phyloP scores from a whole-genome alignment of 2,888 invertebrate species.

The Lasioglossum calceatum region DNA sequence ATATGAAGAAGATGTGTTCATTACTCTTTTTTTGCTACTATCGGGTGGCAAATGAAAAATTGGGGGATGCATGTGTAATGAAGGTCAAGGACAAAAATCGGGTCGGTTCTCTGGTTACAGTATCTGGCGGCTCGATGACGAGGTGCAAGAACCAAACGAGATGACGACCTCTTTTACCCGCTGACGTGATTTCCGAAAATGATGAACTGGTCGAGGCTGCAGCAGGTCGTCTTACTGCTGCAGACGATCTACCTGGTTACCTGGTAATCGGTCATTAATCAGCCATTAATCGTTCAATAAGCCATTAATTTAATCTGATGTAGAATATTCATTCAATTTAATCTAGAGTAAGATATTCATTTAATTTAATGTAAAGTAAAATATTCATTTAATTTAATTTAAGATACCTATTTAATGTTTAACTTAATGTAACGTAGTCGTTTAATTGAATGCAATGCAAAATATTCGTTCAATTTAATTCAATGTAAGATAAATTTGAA shows the following conservation, averaged over 20 bases:
- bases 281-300: background rate
- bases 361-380: background rate
- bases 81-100: slow-evolving; percentile 20
- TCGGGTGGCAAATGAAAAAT: background rate
- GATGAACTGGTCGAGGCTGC: slow-evolving; percentile 77
- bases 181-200: slow-evolving; percentile 76
- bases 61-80: background rate
- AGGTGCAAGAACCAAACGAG: slow-evolving; percentile 72
- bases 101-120: slow-evolving; percentile 34
- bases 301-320: background rate
- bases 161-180: slow-evolving; percentile 77
- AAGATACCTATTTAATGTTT: background rate
- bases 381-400: background rate
- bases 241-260: slow-evolving; percentile 74
- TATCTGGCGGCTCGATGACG: slow-evolving; percentile 69
- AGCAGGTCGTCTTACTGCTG: slow-evolving; percentile 73
- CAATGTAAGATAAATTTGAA: background rate
- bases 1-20: background rate
- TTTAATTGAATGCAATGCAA: background rate
- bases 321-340: background rate
- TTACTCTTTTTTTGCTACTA: background rate
- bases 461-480: background rate
- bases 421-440: background rate
- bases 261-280: slow-evolving; percentile 64
- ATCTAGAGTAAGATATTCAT: background rate